Evolutionary conservation across 2,888 invertebrate genomes (phyloP).

Genomic region (Nomada goodeniana): DNA sequence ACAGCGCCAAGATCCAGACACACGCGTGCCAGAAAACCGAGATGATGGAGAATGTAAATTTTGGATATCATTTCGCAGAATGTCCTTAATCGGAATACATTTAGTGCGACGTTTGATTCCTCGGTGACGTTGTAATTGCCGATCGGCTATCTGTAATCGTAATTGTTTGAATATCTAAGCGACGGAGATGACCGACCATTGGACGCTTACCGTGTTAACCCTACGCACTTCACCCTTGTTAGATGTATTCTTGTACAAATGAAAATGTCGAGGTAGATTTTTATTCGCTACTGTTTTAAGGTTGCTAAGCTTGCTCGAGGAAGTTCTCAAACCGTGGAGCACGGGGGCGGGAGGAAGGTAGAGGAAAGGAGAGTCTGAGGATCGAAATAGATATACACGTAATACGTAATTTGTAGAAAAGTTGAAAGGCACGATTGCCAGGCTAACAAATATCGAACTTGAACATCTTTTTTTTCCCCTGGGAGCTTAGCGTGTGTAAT

Average conservation of each 20-base stretch:
- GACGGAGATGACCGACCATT: background rate
- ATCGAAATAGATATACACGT: too few species aligned
- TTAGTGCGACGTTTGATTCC: background rate
- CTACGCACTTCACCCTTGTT: constrained; percentile 32
- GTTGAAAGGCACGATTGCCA: too few species aligned
- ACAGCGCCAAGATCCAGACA: constrained; percentile 83
- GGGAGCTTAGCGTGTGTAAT: too few species aligned
- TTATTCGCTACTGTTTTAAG: constrained; percentile 24
- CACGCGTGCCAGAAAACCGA: constrained; percentile 81
- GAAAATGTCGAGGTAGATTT: constrained; percentile 28
- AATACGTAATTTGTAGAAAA: too few species aligned
- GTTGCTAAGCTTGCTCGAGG: constrained; percentile 13
- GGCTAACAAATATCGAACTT: too few species aligned
- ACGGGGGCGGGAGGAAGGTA: too few species aligned
- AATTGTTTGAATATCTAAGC: background rate
- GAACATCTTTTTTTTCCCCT: too few species aligned
- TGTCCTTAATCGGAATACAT: background rate
- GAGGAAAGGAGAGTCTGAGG: too few species aligned
- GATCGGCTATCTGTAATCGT: background rate
- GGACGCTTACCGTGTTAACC: constrained; percentile 24
- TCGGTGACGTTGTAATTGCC: background rate
- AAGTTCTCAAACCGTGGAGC: background rate
- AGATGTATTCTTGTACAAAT: constrained; percentile 50
- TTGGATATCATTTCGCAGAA: constrained; percentile 14
- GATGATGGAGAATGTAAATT: constrained; percentile 83